Evolutionary conservation across 2,113 vertebrate species (phyloP).

Genomic region (Thryonomys swinderianus): DNA sequence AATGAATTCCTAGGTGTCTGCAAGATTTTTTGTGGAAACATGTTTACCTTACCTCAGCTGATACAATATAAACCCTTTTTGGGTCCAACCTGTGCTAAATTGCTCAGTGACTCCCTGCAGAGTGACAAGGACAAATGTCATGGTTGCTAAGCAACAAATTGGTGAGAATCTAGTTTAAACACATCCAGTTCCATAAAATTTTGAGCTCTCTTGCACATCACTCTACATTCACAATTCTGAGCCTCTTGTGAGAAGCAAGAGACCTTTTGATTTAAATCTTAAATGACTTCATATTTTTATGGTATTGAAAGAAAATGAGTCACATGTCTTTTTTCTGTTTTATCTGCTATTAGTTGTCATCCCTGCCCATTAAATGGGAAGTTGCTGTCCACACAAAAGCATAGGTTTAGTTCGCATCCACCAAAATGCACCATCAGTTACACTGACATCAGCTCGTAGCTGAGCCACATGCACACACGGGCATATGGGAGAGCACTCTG

Average conservation of each 20-base stretch:
- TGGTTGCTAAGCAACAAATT: conserved; percentile 55
- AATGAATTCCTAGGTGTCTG: not conserved
- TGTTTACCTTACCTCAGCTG: rapidly evolving
- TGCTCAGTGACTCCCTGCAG: not conserved
- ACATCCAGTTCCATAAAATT: not conserved
- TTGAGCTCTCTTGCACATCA: not conserved
- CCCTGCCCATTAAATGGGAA: not conserved
- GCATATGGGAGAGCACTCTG: not conserved
- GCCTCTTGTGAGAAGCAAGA: not conserved
- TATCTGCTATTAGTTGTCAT: not conserved
- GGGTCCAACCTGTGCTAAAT: not conserved
- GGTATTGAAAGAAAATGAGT: not conserved
- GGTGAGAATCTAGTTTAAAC: not conserved
- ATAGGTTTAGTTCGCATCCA: not conserved
- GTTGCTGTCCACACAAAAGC: not conserved
- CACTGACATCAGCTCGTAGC: not conserved
- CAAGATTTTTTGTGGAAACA: conserved; percentile 20
- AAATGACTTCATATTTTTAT: conserved; percentile 37
- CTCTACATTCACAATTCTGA: not conserved
- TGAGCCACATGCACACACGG: not conserved
- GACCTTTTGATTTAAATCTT: not conserved
- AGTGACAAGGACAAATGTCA: not conserved
- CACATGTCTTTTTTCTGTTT: not conserved
- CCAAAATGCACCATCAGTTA: not conserved
- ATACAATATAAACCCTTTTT: not conserved